These are phyloP conservation scores for Ifrita kowaldi DNA, from an alignment of 2,113 vertebrate genomes.

Conservation along the genomic window DNA sequence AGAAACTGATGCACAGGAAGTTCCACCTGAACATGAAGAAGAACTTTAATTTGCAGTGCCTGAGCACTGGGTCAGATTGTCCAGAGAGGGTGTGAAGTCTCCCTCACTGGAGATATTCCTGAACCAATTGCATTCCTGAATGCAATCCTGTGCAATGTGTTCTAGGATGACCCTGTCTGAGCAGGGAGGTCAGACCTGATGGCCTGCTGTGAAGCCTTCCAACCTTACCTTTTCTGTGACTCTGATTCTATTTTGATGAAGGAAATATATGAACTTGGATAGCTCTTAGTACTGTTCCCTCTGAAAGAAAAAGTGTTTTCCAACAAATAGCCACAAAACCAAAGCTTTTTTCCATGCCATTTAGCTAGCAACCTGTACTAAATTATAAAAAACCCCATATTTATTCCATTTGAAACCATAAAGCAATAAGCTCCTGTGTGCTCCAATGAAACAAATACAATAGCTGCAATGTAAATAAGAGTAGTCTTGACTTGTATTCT, in stretches of 20 bases:
- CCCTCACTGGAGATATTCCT: background rate
- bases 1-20: background rate
- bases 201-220: background rate
- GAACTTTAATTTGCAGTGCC: background rate
- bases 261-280: background rate
- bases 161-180: background rate
- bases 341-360: background rate
- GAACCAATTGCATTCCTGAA: background rate
- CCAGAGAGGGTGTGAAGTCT: background rate
- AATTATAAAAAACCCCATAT: background rate
- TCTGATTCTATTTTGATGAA: background rate
- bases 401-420: background rate
- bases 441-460: background rate
- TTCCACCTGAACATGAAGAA: background rate
- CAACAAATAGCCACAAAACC: background rate
- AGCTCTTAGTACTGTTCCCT: background rate
- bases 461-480: constrained; percentile 25
- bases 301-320: background rate
- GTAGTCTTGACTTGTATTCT: background rate
- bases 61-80: background rate
- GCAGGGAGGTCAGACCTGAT: background rate
- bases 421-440: background rate
- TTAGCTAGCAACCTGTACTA: background rate
- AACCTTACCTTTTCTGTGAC: background rate
- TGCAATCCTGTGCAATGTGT: background rate